A percentile compares a stretch with the other conserved stretches of the same genome.
These are phyloP conservation scores for Boulengerochromis microlepis DNA, from an alignment of 2,113 vertebrate species.

Conservation along the genomic window DNA sequence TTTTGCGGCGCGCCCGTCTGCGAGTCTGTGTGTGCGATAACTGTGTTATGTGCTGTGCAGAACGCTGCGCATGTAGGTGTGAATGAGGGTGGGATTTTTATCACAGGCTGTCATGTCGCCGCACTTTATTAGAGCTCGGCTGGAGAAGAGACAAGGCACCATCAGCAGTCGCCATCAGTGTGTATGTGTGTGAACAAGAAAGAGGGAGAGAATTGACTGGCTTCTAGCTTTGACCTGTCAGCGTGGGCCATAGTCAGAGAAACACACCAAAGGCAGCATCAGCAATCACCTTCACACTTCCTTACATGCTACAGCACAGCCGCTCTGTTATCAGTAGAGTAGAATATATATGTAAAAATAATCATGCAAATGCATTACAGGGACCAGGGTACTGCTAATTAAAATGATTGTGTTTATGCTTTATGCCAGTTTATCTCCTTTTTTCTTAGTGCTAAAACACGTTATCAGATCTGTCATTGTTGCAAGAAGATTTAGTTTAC, in stretches of 20 bases:
- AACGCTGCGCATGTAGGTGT: conserved; percentile 13
- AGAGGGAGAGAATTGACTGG: neutral
- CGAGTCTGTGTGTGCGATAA: neutral
- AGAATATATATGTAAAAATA: neutral
- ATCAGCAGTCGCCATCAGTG: neutral
- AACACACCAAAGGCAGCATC: conserved; percentile 6
- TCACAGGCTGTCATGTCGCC: conserved; percentile 27
- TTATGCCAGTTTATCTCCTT: conserved; percentile 1
- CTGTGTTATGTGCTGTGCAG: neutral
- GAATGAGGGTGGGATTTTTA: conserved; percentile 36
- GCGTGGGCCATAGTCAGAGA: neutral
- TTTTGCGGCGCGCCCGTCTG: neutral
- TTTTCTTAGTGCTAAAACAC: neutral
- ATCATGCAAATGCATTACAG: neutral
- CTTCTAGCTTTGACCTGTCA: conserved; percentile 18
- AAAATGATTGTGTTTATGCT: neutral
- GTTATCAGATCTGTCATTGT: neutral
- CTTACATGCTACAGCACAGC: neutral
- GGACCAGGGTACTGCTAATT: neutral
- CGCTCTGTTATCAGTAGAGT: neutral
- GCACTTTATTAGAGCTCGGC: conserved; percentile 32
- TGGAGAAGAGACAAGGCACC: conserved; percentile 1
- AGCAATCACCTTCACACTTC: conserved; percentile 29
- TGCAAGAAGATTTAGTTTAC: neutral
- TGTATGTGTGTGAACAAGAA: neutral